phyloP scores from a whole-genome alignment of 1,140 invertebrate genomes.

The Diprion similis region DNA sequence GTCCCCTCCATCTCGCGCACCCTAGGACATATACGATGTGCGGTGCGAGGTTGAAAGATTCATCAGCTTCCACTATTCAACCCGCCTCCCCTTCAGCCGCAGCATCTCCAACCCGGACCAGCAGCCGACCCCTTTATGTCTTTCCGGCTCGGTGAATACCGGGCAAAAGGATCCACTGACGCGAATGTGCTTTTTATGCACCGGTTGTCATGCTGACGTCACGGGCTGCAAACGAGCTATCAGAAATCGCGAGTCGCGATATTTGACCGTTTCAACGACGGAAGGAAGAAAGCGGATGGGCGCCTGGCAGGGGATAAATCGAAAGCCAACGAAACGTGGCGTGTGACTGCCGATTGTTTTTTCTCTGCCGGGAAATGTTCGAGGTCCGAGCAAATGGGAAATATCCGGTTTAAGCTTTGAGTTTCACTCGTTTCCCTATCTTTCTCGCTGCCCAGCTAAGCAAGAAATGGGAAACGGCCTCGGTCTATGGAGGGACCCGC shows the following conservation, averaged over 20 bases:
- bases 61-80: background rate
- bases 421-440: slow-evolving; percentile 1
- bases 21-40: background rate
- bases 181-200: slow-evolving; percentile 5
- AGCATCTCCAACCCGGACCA: background rate
- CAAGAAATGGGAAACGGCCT: background rate
- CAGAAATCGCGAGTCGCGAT: background rate
- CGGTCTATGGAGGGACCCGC: background rate
- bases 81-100: background rate
- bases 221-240: background rate
- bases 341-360: background rate
- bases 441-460: background rate
- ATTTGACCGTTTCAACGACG: background rate
- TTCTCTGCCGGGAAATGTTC: background rate
- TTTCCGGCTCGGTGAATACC: background rate
- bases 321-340: background rate
- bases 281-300: background rate
- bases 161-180: background rate
- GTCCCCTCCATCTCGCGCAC: background rate
- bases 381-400: background rate
- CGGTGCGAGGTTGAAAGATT: slow-evolving; percentile 2
- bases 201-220: background rate
- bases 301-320: background rate
- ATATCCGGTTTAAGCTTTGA: background rate
- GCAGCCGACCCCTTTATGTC: background rate